These are phyloP conservation scores for Epistrophe eligans DNA, from an alignment of 2,888 invertebrate genomes.

Conservation along the genomic window DNA sequence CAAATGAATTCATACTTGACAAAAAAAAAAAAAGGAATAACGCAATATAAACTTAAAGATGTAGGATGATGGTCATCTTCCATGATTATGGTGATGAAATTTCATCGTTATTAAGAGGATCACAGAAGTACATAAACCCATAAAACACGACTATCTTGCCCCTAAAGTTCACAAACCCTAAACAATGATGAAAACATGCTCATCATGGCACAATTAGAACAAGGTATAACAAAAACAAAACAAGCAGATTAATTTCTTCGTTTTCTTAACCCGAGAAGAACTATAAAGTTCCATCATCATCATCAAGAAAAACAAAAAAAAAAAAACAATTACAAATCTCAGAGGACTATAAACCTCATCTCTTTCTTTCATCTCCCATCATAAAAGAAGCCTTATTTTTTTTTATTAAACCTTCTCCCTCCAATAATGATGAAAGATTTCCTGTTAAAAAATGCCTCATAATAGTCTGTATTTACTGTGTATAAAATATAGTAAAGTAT, in stretches of 20 bases:
- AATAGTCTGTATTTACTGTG: slow-evolving; percentile 12
- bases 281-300: slow-evolving; percentile 12
- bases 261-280: slow-evolving; percentile 60
- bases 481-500: background rate
- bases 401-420: slow-evolving; percentile 30
- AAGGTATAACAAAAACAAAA: slow-evolving; percentile 34
- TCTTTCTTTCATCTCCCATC: slow-evolving; percentile 29
- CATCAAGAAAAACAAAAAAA: slow-evolving; percentile 23
- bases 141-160: slow-evolving; percentile 37
- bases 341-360: slow-evolving; percentile 19
- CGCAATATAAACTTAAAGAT: slow-evolving; percentile 40
- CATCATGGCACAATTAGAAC: slow-evolving; percentile 64
- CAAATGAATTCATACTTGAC: slow-evolving; percentile 62
- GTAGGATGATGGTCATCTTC: slow-evolving; percentile 64
- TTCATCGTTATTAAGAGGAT: slow-evolving; percentile 54
- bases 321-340: slow-evolving; percentile 63
- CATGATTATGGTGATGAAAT: slow-evolving; percentile 57
- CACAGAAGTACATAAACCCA: slow-evolving; percentile 20
- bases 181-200: slow-evolving; percentile 64
- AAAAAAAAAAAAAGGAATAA: slow-evolving; percentile 30
- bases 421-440: slow-evolving; percentile 64
- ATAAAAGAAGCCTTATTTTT: slow-evolving; percentile 64
- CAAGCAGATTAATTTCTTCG: slow-evolving; percentile 49
- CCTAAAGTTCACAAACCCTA: slow-evolving; percentile 47
- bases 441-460: slow-evolving; percentile 60